phyloP scores from a whole-genome alignment of 2,797 vertebrate genomes.

The Pipistrellus nathusii region DNA sequence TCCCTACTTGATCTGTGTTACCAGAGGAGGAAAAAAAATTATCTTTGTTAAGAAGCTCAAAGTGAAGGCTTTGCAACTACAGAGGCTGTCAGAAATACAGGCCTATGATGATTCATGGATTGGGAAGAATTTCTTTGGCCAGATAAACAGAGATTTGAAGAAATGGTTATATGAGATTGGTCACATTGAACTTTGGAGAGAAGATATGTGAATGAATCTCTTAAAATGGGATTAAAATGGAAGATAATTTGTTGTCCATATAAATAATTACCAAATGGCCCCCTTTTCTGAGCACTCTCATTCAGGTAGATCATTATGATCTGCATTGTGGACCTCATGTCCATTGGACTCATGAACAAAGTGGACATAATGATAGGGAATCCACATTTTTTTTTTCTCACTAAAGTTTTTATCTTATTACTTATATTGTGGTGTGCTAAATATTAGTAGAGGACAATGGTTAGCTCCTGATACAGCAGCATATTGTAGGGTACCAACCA shows the following conservation, averaged over 20 bases:
- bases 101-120: background rate
- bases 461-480: background rate
- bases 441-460: background rate
- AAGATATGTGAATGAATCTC: background rate
- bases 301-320: background rate
- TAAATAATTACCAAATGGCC: background rate
- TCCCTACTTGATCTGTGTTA: background rate
- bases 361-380: background rate
- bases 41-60: background rate
- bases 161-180: background rate
- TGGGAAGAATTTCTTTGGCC: slow-evolving; percentile 11
- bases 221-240: background rate
- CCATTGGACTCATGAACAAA: background rate
- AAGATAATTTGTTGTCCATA: background rate
- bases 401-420: background rate
- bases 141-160: background rate
- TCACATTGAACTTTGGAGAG: background rate
- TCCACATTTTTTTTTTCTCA: background rate
- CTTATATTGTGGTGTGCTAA: background rate
- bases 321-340: background rate
- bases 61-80: background rate
- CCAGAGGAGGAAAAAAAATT: background rate
- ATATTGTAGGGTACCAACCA: background rate
- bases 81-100: background rate
- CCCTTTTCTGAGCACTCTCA: background rate